Evolutionary conservation across 1,140 invertebrate genomes (phyloP).

Genomic region (Pollicipes pollicipes): DNA sequence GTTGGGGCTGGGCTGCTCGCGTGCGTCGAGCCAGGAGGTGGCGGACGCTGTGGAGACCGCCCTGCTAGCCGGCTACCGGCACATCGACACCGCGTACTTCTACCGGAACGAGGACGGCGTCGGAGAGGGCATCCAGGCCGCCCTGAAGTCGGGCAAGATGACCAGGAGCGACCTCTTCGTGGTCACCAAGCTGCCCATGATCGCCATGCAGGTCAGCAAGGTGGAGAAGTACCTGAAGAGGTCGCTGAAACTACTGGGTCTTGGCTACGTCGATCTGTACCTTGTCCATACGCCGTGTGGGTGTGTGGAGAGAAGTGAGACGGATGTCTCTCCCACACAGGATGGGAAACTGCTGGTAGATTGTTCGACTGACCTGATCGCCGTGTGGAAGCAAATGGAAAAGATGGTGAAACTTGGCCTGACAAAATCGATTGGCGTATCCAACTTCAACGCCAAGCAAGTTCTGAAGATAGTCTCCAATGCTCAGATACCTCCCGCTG

Average conservation of each 20-base stretch:
- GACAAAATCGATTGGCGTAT: not conserved
- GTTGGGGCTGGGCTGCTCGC: slow-evolving; percentile 47
- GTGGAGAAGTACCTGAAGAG: slow-evolving; percentile 50
- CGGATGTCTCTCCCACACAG: not conserved
- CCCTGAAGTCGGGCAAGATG: slow-evolving; percentile 26
- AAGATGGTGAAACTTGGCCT: not conserved
- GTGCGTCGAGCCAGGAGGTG: slow-evolving; percentile 6
- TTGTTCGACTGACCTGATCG: not conserved
- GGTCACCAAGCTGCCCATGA: slow-evolving; percentile 23
- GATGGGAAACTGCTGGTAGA: not conserved
- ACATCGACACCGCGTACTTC: slow-evolving; percentile 46
- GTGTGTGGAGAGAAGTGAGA: slow-evolving; percentile 8
- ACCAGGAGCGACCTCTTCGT: slow-evolving; percentile 40
- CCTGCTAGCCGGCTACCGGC: slow-evolving; percentile 47
- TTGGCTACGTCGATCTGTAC: slow-evolving; percentile 70
- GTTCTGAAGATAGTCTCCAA: not conserved
- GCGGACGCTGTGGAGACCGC: slow-evolving; percentile 38
- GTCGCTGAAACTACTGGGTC: slow-evolving; percentile 49
- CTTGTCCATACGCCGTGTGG: slow-evolving; percentile 51
- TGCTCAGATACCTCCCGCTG: not conserved
- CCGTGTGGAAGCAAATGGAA: not conserved
- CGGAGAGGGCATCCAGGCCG: slow-evolving; percentile 26
- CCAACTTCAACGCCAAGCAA: not conserved
- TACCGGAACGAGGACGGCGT: slow-evolving; percentile 33
- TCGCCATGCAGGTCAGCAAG: slow-evolving; percentile 33